Percentiles rank a stretch among this genome's conserved stretches.
Evolutionary conservation across 2,797 vertebrate species (phyloP).

Genomic region (Danionella dracula): DNA sequence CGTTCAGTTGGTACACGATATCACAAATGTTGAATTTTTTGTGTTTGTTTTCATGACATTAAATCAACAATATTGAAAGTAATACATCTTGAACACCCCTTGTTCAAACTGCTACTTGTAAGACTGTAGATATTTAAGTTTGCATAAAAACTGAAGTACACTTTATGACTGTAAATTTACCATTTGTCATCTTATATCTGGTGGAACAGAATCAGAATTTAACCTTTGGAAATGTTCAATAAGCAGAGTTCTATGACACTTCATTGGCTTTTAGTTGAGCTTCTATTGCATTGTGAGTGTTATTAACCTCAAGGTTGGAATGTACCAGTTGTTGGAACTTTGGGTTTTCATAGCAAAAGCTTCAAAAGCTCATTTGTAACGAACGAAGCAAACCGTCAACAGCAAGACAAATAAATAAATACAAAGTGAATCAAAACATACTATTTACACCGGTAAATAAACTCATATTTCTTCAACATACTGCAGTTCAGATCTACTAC

Average conservation of each 20-base stretch:
- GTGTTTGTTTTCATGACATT: no score
- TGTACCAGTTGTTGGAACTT: slow-evolving; percentile 3
- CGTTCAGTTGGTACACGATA: no score
- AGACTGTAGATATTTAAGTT: neutral
- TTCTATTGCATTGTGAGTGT: neutral
- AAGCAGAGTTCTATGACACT: neutral
- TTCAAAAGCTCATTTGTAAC: neutral
- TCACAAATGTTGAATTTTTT: no score
- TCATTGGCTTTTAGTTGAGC: neutral
- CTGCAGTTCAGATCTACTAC: slow-evolving; percentile 39
- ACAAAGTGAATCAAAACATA: slow-evolving; percentile 59
- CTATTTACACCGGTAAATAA: slow-evolving; percentile 63
- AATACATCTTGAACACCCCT: no score
- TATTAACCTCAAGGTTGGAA: slow-evolving; percentile 4
- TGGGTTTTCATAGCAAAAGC: slow-evolving; percentile 3
- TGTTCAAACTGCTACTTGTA: no score
- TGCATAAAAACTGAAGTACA: neutral
- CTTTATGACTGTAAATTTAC: neutral
- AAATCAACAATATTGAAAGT: no score
- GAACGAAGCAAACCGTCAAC: slow-evolving; percentile 35
- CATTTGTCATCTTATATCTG: no score
- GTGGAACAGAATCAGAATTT: neutral
- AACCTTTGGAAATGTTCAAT: neutral
- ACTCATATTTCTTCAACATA: slow-evolving; percentile 41
- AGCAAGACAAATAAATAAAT: slow-evolving; percentile 49